Conservation (phyloP, 2,888 invertebrate species). For the Diloba caeruleocephala region DNA sequence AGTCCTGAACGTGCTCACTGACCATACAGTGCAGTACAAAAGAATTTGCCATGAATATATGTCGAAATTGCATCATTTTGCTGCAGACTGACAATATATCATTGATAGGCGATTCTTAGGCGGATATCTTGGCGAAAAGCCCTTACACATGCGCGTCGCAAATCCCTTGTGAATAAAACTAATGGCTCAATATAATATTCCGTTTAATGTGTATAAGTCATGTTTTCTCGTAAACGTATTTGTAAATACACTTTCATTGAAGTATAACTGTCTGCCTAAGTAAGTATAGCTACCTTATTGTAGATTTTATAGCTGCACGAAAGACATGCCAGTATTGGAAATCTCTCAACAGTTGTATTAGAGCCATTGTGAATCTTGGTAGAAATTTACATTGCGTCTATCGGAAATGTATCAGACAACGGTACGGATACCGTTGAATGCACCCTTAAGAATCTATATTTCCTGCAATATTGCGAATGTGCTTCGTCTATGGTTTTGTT, state of each 20-base stretch:
- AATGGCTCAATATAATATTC: too few relatives aligned
- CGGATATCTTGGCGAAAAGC: too few relatives aligned
- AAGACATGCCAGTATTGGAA: constrained; percentile 6
- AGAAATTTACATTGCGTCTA: constrained; percentile 1
- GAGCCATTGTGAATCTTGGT: not conserved
- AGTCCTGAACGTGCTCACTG: not conserved
- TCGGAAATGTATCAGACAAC: constrained; percentile 9
- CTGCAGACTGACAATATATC: too few relatives aligned
- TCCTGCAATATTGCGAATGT: constrained; percentile 1
- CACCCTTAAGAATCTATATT: constrained; percentile 4
- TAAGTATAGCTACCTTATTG: too few relatives aligned
- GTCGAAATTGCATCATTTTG: not conserved
- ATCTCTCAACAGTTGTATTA: not conserved
- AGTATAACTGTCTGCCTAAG: too few relatives aligned
- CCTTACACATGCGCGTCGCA: too few relatives aligned
- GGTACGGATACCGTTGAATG: not conserved
- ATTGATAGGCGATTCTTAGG: too few relatives aligned
- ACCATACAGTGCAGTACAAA: too few relatives aligned
- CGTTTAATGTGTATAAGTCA: too few relatives aligned
- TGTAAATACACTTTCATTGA: too few relatives aligned
- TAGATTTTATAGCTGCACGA: not conserved
- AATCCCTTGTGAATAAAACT: too few relatives aligned
- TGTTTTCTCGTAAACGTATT: too few relatives aligned
- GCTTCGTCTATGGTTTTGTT: not conserved
- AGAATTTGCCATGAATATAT: not conserved